Percentiles rank a stretch among this genome's conserved stretches.
Conservation (phyloP, 1,140 invertebrate species). For the Lamellibrachia luymesi region DNA sequence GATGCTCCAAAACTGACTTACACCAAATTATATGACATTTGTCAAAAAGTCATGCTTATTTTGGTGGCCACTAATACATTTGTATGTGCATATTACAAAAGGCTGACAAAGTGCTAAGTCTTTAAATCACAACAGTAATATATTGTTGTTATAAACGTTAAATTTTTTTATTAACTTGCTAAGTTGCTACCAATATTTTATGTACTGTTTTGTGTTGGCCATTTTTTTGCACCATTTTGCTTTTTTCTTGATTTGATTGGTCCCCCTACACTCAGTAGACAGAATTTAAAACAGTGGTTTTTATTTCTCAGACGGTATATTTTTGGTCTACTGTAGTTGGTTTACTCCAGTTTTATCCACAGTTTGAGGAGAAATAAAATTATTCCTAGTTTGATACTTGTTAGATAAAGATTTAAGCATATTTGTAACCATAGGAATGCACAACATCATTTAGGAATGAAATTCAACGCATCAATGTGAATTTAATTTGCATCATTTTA, state of each 20-base stretch:
- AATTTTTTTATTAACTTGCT: neutral
- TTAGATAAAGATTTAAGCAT: neutral
- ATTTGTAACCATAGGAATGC: neutral
- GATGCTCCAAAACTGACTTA: neutral
- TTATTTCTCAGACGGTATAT: too few species aligned
- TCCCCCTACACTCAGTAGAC: neutral
- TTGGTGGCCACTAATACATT: too few species aligned
- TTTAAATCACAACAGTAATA: neutral
- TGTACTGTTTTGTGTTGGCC: too few species aligned
- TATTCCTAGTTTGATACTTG: neutral
- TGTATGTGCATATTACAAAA: neutral
- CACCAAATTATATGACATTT: neutral
- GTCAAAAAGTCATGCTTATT: too few species aligned
- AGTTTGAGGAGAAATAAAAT: neutral
- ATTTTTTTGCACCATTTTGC: too few species aligned
- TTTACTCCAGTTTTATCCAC: neutral
- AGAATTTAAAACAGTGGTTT: neutral
- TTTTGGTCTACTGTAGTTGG: too few species aligned
- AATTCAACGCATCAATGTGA: neutral
- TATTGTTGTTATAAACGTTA: neutral
- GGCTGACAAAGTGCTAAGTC: neutral
- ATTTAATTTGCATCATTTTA: neutral
- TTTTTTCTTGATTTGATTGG: too few species aligned
- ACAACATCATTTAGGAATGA: neutral
- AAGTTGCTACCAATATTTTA: too few species aligned